A percentile compares a stretch with the other conserved stretches of the same genome.
These are phyloP conservation scores for Ceratina japonica DNA, from an alignment of 1,140 invertebrate species.

Conservation along the genomic window DNA sequence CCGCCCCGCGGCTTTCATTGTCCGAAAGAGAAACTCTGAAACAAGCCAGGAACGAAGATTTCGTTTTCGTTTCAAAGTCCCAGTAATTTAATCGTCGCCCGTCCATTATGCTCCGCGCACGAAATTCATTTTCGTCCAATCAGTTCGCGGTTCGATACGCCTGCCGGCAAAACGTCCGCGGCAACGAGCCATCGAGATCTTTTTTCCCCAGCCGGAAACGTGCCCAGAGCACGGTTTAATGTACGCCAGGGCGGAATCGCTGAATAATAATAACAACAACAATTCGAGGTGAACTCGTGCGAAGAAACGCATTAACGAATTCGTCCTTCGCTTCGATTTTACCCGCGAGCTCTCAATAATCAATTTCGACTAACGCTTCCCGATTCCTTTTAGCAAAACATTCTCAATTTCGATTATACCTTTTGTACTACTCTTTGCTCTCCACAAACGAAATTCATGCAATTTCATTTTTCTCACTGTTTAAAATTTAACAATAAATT, in stretches of 20 bases:
- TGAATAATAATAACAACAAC: slow-evolving; percentile 20
- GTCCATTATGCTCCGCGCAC: background rate
- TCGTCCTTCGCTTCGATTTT: slow-evolving; percentile 1
- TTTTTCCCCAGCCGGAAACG: background rate
- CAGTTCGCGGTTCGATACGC: slow-evolving; percentile 13
- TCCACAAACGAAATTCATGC: background rate
- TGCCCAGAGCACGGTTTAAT: slow-evolving; percentile 21
- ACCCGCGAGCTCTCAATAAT: too few relatives aligned
- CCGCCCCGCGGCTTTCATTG: too few relatives aligned
- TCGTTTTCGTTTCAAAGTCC: background rate
- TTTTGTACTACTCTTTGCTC: background rate
- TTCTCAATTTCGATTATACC: too few relatives aligned
- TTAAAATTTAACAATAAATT: too few relatives aligned
- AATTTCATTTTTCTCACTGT: too few relatives aligned
- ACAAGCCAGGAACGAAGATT: background rate
- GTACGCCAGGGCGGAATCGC: slow-evolving; percentile 19
- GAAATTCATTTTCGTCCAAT: slow-evolving; percentile 42
- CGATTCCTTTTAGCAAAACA: background rate
- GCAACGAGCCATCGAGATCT: slow-evolving; percentile 16
- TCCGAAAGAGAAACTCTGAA: too few relatives aligned
- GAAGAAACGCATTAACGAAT: slow-evolving; percentile 34
- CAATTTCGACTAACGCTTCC: background rate
- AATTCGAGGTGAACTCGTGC: slow-evolving; percentile 2
- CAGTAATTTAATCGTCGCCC: background rate
- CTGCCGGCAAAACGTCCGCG: slow-evolving; percentile 4